phyloP scores from a whole-genome alignment of 2,113 vertebrate genomes.

The Tachuris rubrigastra region DNA sequence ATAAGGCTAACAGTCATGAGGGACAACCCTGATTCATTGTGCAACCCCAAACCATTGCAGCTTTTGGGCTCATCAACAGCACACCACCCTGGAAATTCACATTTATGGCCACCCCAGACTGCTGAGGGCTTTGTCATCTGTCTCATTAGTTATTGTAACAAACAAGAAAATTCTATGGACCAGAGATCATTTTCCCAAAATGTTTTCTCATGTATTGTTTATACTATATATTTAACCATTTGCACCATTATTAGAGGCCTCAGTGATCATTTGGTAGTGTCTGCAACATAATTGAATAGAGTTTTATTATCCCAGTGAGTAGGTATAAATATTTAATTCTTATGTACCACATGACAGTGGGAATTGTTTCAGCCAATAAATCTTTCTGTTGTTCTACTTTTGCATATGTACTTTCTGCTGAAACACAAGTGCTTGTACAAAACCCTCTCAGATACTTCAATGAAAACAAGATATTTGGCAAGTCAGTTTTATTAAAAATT shows the following conservation, averaged over 20 bases:
- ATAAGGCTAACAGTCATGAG: neutral
- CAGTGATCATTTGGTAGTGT: conserved; percentile 61
- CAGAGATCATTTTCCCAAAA: conserved; percentile 38
- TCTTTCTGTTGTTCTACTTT: conserved; percentile 16
- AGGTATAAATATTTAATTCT: conserved; percentile 75
- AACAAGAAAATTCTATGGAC: conserved; percentile 40
- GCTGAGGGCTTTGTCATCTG: neutral
- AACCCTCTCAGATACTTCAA: neutral
- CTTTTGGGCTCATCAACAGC: neutral
- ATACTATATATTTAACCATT: conserved; percentile 68
- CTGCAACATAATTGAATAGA: conserved; percentile 65
- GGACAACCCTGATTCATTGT: neutral
- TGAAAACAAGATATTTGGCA: neutral
- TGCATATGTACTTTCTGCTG: neutral
- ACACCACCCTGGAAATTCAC: neutral
- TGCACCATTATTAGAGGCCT: conserved; percentile 61
- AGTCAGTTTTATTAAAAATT: neutral
- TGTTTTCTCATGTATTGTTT: conserved; percentile 62
- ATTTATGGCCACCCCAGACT: neutral
- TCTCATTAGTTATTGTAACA: conserved; percentile 22
- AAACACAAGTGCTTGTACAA: neutral
- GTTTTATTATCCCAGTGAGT: conserved; percentile 68
- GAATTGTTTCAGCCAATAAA: conserved; percentile 45
- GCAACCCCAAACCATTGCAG: neutral
- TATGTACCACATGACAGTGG: conserved; percentile 34